Conservation (phyloP, 2,113 vertebrate species). For the Pollimyrus isidori region DNA sequence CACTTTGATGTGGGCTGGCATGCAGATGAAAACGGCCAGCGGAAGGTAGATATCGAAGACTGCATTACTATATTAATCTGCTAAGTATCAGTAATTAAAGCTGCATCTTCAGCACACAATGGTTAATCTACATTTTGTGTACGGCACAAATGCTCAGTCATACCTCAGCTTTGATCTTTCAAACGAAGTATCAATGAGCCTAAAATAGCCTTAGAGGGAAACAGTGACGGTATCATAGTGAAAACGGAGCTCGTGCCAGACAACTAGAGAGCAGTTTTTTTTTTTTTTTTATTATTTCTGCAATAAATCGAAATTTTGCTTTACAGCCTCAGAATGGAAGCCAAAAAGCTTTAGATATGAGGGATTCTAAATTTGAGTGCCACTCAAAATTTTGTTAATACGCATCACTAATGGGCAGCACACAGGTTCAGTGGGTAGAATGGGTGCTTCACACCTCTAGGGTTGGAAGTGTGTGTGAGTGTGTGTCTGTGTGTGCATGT, state of each 20-base stretch:
- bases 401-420: background rate
- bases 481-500: background rate
- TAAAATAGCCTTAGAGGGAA: background rate
- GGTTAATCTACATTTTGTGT: background rate
- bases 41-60: background rate
- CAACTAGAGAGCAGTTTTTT: background rate
- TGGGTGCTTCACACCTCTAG: background rate
- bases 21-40: background rate
- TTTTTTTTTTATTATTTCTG: background rate
- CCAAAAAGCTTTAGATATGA: background rate
- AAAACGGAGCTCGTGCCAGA: background rate
- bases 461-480: background rate
- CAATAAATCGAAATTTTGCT: background rate
- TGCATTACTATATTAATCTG: background rate
- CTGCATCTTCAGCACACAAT: background rate
- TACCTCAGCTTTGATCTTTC: background rate
- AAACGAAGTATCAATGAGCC: background rate
- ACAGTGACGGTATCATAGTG: background rate
- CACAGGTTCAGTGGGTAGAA: background rate
- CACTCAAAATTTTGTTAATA: conserved; percentile 5
- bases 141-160: background rate
- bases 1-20: background rate
- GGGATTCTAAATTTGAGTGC: background rate
- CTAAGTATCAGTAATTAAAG: background rate
- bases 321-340: background rate